A percentile compares a stretch with the other conserved stretches of the same genome.
Conservation (phyloP, 2,797 vertebrate species). For the Acrocephalus scirpaceus region DNA sequence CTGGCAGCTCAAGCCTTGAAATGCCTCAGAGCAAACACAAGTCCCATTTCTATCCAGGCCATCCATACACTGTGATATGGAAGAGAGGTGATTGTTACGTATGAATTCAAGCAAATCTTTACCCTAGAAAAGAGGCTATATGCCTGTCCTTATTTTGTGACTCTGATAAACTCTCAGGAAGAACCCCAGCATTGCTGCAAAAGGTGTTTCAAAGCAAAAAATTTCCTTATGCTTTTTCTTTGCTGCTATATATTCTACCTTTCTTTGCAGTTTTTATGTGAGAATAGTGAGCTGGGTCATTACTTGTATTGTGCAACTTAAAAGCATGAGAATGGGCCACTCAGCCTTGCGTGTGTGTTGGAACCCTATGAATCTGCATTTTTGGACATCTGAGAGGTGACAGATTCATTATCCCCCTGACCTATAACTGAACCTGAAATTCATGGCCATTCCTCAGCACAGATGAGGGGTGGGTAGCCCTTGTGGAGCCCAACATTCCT, state of each 20-base stretch:
- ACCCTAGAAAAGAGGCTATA: background rate
- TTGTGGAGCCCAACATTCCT: background rate
- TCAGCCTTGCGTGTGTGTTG: background rate
- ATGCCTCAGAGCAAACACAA: conserved; percentile 83
- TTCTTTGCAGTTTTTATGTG: background rate
- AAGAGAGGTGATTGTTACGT: background rate
- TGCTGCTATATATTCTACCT: background rate
- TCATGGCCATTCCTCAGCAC: rapidly evolving
- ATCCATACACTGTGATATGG: conserved; percentile 82
- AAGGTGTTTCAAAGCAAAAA: background rate
- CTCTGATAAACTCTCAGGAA: background rate
- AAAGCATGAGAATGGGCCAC: background rate
- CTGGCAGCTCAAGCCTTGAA: conserved; percentile 87
- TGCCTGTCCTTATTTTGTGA: background rate
- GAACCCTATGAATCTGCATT: background rate
- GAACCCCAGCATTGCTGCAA: background rate
- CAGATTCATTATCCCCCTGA: background rate
- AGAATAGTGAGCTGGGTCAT: background rate
- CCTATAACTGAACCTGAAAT: background rate
- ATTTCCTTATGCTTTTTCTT: background rate
- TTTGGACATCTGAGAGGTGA: background rate
- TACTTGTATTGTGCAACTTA: background rate
- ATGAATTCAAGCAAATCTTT: background rate
- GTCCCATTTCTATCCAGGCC: conserved; percentile 85
- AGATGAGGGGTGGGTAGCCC: background rate